A percentile compares a stretch with the other conserved stretches of the same genome.
Evolutionary conservation across 1,140 invertebrate species (phyloP).

Genomic region (Coenobita brevimanus): DNA sequence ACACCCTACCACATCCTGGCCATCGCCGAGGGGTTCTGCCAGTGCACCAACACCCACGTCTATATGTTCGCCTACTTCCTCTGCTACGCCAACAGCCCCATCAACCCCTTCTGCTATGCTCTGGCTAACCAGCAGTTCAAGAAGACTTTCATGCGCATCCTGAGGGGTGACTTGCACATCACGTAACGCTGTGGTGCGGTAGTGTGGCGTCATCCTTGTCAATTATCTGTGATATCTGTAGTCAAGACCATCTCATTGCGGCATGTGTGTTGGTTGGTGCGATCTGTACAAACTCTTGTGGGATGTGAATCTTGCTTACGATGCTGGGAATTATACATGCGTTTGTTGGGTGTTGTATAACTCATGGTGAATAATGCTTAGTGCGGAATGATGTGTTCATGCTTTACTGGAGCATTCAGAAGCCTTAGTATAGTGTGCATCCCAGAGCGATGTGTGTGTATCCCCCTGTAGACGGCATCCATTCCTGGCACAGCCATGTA

Average conservation of each 20-base stretch:
- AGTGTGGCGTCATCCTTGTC: constrained; percentile 33
- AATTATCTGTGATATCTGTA: constrained; percentile 65
- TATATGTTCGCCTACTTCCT: constrained; percentile 99
- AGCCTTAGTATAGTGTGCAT: constrained; percentile 24
- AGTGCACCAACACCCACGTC: constrained; percentile 92
- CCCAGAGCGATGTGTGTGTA: not conserved
- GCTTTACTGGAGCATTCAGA: not conserved
- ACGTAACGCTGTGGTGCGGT: constrained; percentile 77
- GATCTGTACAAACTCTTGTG: not conserved
- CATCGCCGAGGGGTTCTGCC: constrained; percentile 96
- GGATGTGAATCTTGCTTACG: too few species aligned
- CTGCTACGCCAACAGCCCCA: constrained; percentile 94
- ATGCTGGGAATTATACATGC: too few species aligned
- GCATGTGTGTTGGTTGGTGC: not conserved
- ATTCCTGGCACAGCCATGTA: too few species aligned
- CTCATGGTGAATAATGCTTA: not conserved
- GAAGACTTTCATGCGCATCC: constrained; percentile 96
- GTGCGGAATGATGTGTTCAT: not conserved
- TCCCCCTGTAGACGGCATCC: not conserved
- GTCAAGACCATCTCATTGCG: constrained; percentile 17
- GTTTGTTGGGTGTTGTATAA: too few species aligned
- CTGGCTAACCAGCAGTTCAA: constrained; percentile 99
- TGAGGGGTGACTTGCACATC: constrained; percentile 94
- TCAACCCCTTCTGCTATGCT: constrained; percentile 88
- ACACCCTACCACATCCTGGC: constrained; percentile 98